A percentile compares a stretch with the other conserved stretches of the same genome.
Evolutionary conservation across 2,888 invertebrate genomes (phyloP).

Genomic region (Rotaria magnacalcarata): DNA sequence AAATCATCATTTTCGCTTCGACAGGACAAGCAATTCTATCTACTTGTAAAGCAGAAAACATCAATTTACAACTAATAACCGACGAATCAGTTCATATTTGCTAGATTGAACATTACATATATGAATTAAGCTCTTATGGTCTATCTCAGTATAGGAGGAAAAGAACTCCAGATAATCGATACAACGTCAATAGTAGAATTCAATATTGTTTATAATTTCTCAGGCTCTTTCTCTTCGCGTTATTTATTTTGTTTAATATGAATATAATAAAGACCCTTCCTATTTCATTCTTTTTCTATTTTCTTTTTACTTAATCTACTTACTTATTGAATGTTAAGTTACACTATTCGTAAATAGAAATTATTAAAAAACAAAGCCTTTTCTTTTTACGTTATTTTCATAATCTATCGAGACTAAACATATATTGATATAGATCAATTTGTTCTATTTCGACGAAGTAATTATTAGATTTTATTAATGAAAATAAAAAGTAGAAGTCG

Average conservation of each 20-base stretch:
- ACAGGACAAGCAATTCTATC: not conserved
- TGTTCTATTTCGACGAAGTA: not conserved
- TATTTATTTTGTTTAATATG: not conserved
- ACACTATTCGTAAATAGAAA: not conserved
- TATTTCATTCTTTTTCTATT: not conserved
- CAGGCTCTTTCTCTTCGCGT: no score
- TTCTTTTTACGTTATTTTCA: not conserved
- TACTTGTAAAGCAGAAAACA: not conserved
- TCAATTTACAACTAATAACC: not conserved
- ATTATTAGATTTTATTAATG: not conserved
- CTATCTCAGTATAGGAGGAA: not conserved
- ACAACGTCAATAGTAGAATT: not conserved
- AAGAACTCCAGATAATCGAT: not conserved
- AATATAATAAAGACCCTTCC: not conserved
- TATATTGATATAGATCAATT: not conserved
- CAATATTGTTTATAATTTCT: not conserved
- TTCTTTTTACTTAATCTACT: not conserved
- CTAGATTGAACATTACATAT: not conserved
- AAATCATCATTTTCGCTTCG: not conserved
- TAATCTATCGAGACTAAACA: not conserved
- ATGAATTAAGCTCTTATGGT: not conserved
- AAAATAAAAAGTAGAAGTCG: not conserved
- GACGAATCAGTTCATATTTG: not conserved
- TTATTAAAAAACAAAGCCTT: not conserved
- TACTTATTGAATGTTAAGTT: not conserved